These are phyloP conservation scores for Galerucella calmariensis DNA, from an alignment of 2,888 invertebrate species.

Conservation along the genomic window DNA sequence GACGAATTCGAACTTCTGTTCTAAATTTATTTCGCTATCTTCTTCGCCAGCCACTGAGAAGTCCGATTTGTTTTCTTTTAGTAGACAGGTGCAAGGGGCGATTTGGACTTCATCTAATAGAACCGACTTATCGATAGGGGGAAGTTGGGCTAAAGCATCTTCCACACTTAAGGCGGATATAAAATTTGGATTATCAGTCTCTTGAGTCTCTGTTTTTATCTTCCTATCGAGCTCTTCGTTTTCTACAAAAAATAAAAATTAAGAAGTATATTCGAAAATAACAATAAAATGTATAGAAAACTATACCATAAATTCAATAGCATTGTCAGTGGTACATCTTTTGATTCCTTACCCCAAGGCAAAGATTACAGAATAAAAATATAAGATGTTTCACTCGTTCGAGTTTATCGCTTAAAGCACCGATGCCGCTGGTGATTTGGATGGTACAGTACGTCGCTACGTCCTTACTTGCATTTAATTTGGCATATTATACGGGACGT, in stretches of 20 bases:
- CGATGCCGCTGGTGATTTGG: no score
- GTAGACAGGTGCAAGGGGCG: slow-evolving; percentile 56
- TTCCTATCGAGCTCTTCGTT: slow-evolving; percentile 40
- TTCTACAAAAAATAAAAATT: slow-evolving; percentile 16
- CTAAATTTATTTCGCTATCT: slow-evolving; percentile 48
- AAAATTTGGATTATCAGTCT: slow-evolving; percentile 49
- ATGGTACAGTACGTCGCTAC: no score
- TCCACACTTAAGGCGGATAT: slow-evolving; percentile 66
- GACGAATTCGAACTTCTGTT: slow-evolving; percentile 63
- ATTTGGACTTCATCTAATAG: slow-evolving; percentile 49
- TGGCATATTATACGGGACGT: no score
- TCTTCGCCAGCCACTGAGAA: slow-evolving; percentile 54
- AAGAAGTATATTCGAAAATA: background rate
- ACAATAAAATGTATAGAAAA: background rate
- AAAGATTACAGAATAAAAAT: no score
- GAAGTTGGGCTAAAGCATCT: slow-evolving; percentile 74
- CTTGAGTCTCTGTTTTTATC: slow-evolving; percentile 47
- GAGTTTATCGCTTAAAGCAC: no score
- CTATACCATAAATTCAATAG: no score
- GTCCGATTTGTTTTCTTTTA: slow-evolving; percentile 57
- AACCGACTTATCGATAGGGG: slow-evolving; percentile 70
- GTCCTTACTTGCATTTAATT: no score
- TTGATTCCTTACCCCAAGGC: no score
- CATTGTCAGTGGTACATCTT: no score
- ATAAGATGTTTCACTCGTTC: no score